Conservation (phyloP, 2,888 invertebrate genomes). For the Branchellion lobata region DNA sequence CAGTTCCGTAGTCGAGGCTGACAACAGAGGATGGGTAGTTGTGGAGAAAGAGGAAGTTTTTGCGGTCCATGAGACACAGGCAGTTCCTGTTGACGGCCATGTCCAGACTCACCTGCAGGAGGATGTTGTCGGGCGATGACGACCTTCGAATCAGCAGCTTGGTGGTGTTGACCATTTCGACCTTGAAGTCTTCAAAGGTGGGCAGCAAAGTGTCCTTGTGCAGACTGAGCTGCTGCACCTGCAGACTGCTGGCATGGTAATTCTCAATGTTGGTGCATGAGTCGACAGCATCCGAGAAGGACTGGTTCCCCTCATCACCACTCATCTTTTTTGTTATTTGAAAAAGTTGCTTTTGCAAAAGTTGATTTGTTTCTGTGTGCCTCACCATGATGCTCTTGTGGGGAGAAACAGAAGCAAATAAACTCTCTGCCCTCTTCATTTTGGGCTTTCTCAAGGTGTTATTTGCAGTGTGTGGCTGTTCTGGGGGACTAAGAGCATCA, state of each 20-base stretch:
- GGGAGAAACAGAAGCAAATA: not conserved
- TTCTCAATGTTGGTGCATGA: not conserved
- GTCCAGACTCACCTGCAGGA: not conserved
- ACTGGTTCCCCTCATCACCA: not conserved
- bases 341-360: slow-evolving; percentile 1
- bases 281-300: not conserved
- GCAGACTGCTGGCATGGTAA: not conserved
- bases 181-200: not conserved
- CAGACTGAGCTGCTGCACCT: not conserved
- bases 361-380: not conserved
- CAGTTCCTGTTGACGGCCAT: not conserved
- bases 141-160: not conserved
- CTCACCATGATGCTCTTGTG: not conserved
- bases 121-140: not conserved
- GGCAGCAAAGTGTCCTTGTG: not conserved
- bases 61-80: not conserved
- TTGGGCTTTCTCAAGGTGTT: not conserved
- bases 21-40: not conserved
- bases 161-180: not conserved
- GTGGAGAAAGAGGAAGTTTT: not conserved
- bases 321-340: not conserved
- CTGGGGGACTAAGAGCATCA: not conserved
- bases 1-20: not conserved
- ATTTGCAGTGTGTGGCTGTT: not conserved
- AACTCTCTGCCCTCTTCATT: slow-evolving; percentile 4